Base-by-base conservation (phyloP, 2,797 vertebrate species). In the Mormyrops boulengeri region DNA sequence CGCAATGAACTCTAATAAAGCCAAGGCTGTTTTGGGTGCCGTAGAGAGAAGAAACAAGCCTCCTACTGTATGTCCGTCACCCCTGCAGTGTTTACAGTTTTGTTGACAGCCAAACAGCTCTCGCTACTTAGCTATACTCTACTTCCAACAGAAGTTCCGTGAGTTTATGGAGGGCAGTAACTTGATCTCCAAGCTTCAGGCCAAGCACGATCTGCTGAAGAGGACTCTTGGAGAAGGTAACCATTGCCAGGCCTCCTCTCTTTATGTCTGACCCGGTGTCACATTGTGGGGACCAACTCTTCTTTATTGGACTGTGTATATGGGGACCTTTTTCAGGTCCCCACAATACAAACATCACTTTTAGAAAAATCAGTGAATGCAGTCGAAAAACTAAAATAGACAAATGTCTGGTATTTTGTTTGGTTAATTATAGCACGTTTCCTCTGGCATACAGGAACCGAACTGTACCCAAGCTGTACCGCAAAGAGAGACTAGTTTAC, bases 161-260 rank as follows among this genome's bases (percentile, higher is more conserved):
- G 97, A 98, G 91, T 98, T 97, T 91, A 95, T 98, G 91, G 96
- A 95, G 62, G 96, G 97, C 1, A 96, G 96, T 91, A 97, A 97
- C 91, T 94, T 98, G 60, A 97, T 97, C 52, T 96, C 97, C 90
- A 98, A 98, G 91, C 95, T 98, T 8, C 97, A 97, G 92, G 97
- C 97, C 92, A 98, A 98, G 92, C 97, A 97, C 0, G 96, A 98
- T 93, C 95, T 95, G 49, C 95, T 98, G 91, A 97, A 97, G 94
- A 97, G 97, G 91, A 97, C 97, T 53, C 95, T 98, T 89, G 96
- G 96, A 4, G 97, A 97, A 90, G 97, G 97, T 97, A 92, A 95
- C 2, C 41, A 22, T 89, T 14, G 50, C 4, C 8, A 34, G 44
- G n/a, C 34, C 22, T 55, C 26, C 41, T 80, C 50, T 38, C 55